Percentiles rank a stretch among this genome's conserved stretches.
phyloP scores from a whole-genome alignment of 2,113 vertebrate species.

The Nothoprocta perdicaria region DNA sequence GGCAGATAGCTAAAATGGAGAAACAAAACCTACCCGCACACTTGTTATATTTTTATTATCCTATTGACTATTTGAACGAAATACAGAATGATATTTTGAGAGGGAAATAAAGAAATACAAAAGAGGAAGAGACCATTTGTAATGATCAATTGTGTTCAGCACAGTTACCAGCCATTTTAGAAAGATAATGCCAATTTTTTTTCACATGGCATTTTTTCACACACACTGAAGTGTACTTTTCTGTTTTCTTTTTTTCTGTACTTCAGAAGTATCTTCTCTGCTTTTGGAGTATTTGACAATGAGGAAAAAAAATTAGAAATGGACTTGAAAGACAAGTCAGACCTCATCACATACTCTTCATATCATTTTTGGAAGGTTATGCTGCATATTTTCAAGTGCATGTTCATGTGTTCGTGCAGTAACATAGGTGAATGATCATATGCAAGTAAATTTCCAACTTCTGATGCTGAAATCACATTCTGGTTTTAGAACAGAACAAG shows the following conservation, averaged over 20 bases:
- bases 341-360: background rate
- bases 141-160: background rate
- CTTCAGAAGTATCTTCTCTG: background rate
- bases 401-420: background rate
- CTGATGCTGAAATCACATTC: background rate
- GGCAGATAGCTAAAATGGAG: background rate
- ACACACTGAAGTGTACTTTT: background rate
- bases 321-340: background rate
- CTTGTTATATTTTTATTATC: background rate
- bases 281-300: background rate
- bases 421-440: accelerated
- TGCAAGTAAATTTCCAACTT: background rate
- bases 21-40: no score
- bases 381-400: background rate
- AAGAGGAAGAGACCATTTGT: background rate
- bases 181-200: background rate
- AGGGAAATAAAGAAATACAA: background rate
- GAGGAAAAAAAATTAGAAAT: background rate
- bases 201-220: background rate
- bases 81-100: background rate
- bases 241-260: background rate
- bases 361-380: background rate
- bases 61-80: background rate
- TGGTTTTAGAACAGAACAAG: background rate
- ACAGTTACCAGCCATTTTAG: background rate